Evolutionary conservation across 2,888 invertebrate genomes (phyloP).

Genomic region (Thymelicus sylvestris): DNA sequence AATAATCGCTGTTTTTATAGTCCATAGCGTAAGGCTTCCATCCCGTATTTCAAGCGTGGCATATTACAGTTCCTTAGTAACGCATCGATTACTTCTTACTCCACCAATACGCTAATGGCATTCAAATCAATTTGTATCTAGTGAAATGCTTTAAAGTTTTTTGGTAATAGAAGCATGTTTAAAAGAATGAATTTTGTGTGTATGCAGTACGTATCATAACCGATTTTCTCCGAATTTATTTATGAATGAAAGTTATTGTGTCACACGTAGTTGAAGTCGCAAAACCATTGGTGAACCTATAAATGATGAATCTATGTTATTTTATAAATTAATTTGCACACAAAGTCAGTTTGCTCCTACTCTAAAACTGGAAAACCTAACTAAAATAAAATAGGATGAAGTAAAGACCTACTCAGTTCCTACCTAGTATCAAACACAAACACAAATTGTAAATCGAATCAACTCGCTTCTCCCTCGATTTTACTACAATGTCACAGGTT

Average conservation of each 20-base stretch:
- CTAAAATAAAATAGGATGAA: too few relatives aligned
- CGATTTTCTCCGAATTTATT: too few relatives aligned
- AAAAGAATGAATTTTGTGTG: neutral
- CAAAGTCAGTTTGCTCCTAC: too few relatives aligned
- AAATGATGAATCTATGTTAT: too few relatives aligned
- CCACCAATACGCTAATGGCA: neutral
- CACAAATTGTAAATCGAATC: neutral
- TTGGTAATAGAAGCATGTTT: neutral
- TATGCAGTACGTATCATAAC: too few relatives aligned
- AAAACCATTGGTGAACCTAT: too few relatives aligned
- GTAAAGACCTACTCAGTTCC: neutral
- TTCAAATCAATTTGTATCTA: neutral
- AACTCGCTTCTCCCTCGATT: neutral
- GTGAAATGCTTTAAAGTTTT: neutral
- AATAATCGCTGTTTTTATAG: slow-evolving; percentile 42
- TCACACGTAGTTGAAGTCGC: too few relatives aligned
- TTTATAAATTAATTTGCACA: too few relatives aligned
- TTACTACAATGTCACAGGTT: neutral
- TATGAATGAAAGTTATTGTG: too few relatives aligned
- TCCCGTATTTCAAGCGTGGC: slow-evolving; percentile 52
- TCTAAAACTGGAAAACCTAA: too few relatives aligned
- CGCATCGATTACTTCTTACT: slow-evolving; percentile 54
- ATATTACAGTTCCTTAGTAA: slow-evolving; percentile 51
- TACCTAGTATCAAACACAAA: too few relatives aligned
- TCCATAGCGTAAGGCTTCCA: slow-evolving; percentile 50